phyloP scores from a whole-genome alignment of 2,888 invertebrate species.

The Pandemis cinnamomeana region DNA sequence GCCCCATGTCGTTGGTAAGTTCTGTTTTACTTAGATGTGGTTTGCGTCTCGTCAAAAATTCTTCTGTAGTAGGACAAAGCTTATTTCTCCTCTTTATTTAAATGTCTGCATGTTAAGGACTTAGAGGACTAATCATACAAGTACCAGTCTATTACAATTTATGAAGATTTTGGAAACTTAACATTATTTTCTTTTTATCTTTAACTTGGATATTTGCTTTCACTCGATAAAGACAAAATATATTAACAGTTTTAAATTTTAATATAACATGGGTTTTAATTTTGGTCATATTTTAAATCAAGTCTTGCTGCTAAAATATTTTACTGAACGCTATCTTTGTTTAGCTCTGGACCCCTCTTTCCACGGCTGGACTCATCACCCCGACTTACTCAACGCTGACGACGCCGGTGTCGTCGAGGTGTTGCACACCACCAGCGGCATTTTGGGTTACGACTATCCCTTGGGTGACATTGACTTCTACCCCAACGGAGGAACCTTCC shows the following conservation, averaged over 20 bases:
- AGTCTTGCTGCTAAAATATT: neutral
- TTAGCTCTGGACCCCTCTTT: constrained; percentile 77
- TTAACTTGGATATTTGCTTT: too few relatives aligned
- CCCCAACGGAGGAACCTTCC: constrained; percentile 70
- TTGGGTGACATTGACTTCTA: constrained; percentile 76
- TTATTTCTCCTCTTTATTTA: too few relatives aligned
- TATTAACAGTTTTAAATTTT: too few relatives aligned
- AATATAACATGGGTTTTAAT: too few relatives aligned
- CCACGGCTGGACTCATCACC: constrained; percentile 73
- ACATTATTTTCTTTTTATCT: too few relatives aligned
- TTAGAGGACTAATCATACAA: too few relatives aligned
- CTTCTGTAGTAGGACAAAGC: neutral
- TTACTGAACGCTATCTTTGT: constrained; percentile 11
- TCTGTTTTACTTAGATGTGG: neutral
- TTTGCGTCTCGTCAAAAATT: neutral
- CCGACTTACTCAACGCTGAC: constrained; percentile 57
- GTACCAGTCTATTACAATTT: too few relatives aligned
- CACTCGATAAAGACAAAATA: too few relatives aligned
- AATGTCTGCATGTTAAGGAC: too few relatives aligned
- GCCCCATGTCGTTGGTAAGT: constrained; percentile 69
- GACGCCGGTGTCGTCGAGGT: constrained; percentile 74
- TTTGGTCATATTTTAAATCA: neutral
- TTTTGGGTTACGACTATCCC: constrained; percentile 68
- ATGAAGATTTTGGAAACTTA: too few relatives aligned
- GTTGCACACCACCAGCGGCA: constrained; percentile 68